These are phyloP conservation scores for Cantharis lateralis DNA, from an alignment of 2,888 invertebrate genomes.

Conservation along the genomic window DNA sequence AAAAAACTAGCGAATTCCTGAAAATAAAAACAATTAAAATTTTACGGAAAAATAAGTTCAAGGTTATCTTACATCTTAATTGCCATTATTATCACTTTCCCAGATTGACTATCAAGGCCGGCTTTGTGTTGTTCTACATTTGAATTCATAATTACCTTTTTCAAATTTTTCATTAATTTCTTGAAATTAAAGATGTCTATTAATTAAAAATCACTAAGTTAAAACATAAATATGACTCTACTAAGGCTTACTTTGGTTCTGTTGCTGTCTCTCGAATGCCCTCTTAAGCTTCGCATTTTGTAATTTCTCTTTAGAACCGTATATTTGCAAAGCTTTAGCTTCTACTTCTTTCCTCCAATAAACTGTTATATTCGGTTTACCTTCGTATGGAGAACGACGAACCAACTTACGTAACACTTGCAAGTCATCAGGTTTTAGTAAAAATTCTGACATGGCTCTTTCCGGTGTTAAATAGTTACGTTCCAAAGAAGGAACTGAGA, in stretches of 20 bases:
- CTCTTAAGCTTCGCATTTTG: constrained; percentile 77
- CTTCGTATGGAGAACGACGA: constrained; percentile 90
- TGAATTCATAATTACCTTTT: constrained; percentile 68
- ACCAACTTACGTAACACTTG: constrained; percentile 86
- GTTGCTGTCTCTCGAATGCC: constrained; percentile 78
- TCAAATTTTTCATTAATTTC: constrained; percentile 78
- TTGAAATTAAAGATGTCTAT: constrained; percentile 88
- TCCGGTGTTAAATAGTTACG: constrained; percentile 93
- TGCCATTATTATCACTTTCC: constrained; percentile 90
- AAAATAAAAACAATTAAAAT: constrained; percentile 46
- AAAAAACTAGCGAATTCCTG: constrained; percentile 88
- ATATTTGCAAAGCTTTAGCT: constrained; percentile 79
- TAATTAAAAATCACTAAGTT: constrained; percentile 9
- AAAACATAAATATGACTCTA: not conserved
- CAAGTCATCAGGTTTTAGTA: constrained; percentile 84
- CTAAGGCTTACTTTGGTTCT: constrained; percentile 75
- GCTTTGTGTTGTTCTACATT: constrained; percentile 58
- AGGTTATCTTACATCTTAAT: constrained; percentile 74
- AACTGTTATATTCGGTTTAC: constrained; percentile 90
- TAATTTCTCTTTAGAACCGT: constrained; percentile 85
- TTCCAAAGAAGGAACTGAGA: constrained; percentile 75
- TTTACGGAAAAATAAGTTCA: not conserved
- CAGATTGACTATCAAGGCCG: constrained; percentile 79
- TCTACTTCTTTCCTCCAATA: constrained; percentile 94
- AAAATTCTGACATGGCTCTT: constrained; percentile 90